Conservation (phyloP, 2,797 vertebrate species). For the Vultur gryphus region DNA sequence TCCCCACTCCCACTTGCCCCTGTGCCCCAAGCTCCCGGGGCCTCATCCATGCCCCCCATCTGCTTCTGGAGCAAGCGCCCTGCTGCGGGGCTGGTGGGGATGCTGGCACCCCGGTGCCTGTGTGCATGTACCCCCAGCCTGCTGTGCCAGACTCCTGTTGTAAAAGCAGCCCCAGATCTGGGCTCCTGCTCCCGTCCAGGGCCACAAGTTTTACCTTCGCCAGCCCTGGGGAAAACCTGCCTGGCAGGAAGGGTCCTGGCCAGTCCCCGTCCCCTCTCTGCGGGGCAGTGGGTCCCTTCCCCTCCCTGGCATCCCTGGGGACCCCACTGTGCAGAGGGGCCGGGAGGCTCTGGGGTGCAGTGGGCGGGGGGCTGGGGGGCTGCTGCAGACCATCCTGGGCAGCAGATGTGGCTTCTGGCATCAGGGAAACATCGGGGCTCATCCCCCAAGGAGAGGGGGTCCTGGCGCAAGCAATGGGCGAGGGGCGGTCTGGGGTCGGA, state of each 20-base stretch:
- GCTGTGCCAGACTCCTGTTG: background rate
- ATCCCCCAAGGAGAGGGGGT: rapidly evolving
- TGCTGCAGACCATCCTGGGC: background rate
- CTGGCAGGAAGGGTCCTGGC: background rate
- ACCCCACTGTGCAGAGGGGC: background rate
- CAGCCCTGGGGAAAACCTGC: background rate
- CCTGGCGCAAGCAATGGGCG: background rate
- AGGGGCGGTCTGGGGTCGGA: background rate
- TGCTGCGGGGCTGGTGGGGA: rapidly evolving
- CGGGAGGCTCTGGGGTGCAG: background rate
- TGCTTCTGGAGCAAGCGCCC: background rate
- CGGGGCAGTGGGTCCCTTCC: background rate
- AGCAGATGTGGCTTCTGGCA: background rate
- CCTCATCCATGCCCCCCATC: background rate
- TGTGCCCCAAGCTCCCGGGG: background rate
- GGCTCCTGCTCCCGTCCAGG: background rate
- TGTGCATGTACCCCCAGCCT: background rate
- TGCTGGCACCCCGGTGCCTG: background rate
- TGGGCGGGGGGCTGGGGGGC: background rate
- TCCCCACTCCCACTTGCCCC: rapidly evolving
- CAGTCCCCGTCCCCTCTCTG: background rate
- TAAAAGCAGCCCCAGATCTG: background rate
- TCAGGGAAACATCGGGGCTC: background rate
- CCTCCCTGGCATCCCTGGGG: background rate
- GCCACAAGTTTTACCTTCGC: background rate